Conservation (phyloP, 2,888 invertebrate species). For the Lochmaea capreae region DNA sequence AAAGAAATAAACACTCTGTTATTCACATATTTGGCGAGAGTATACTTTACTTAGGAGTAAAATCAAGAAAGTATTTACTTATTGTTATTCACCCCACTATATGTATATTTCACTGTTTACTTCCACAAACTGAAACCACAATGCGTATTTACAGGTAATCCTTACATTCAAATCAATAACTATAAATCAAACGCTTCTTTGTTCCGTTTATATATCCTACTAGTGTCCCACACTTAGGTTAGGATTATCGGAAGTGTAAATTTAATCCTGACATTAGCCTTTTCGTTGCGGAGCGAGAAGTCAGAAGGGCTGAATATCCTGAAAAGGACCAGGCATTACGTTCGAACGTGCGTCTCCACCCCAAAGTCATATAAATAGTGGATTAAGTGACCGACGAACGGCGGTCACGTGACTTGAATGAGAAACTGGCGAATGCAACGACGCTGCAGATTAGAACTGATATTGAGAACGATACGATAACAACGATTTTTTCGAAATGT, state of each 20-base stretch:
- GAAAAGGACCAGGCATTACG: slow-evolving; percentile 30
- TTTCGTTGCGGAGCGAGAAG: slow-evolving; percentile 46
- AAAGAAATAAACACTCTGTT: too few relatives aligned
- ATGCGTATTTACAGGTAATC: slow-evolving; percentile 19
- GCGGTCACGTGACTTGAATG: slow-evolving; percentile 60
- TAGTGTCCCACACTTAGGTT: slow-evolving; percentile 41
- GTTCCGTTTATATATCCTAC: slow-evolving; percentile 24
- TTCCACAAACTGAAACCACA: slow-evolving; percentile 10
- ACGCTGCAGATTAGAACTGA: slow-evolving; percentile 57
- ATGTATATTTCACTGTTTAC: neutral
- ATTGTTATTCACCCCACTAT: too few relatives aligned
- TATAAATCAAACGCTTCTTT: slow-evolving; percentile 25
- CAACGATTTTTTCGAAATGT: slow-evolving; percentile 20
- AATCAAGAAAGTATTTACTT: too few relatives aligned
- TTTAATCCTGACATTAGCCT: slow-evolving; percentile 58
- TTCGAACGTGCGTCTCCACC: slow-evolving; percentile 59
- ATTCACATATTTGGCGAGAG: too few relatives aligned
- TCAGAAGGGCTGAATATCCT: slow-evolving; percentile 33
- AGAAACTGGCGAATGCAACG: slow-evolving; percentile 50
- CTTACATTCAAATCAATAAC: slow-evolving; percentile 13
- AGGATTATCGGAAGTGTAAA: slow-evolving; percentile 53
- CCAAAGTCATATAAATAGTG: slow-evolving; percentile 66
- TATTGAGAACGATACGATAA: slow-evolving; percentile 29
- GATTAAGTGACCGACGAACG: slow-evolving; percentile 67
- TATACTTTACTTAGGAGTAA: too few relatives aligned